Evolutionary conservation across 1,140 invertebrate genomes (phyloP), one percentile per base, ranked within the genome.

Genomic region (Drosophila pseudoobscura): DNA sequence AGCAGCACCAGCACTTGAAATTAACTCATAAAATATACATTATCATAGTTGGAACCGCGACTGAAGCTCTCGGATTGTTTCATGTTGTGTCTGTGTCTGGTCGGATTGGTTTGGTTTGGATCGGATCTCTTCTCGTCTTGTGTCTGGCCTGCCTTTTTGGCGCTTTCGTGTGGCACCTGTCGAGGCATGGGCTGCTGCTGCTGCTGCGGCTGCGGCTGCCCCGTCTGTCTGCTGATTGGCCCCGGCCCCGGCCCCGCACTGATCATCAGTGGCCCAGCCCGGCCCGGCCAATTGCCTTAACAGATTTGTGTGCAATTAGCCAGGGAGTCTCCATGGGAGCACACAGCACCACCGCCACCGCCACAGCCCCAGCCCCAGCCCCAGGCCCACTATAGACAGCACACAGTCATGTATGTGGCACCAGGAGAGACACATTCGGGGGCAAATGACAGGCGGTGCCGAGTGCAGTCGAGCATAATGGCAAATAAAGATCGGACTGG

Each of bases 21-120:
- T 88, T 88, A 89, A 88, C 83, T 88, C 83, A 88, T 88, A 88
- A 88, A 88, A 88, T 88, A 88, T 88, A 88, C 79, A 88, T 88
- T 88, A 88, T 83, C 83, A 88, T 88, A 88, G 80, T 62, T 80
- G 56, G 85, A 76, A 51, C 63, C 53, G 68, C 51, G 62, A 50
- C 57, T 65, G 51, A 35, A 44, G 54, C 59, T 63, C 55, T 72
- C 51, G 11, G 51, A 54, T 17, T 54, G 57, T 54, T 55, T 53
- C 44, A 46, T 60, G 53, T 68, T 55, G 70, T 55, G 63, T 66
- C 49, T 60, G 26, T 51, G 39, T 55, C 47, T 47, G 53, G 35
- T 50, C 58, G 41, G 51, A 31, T 45, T 55, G 70, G 11, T 55
- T 76, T 70, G 61, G 71, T 55, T 76, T 70, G 61, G 71, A 39